Conservation (phyloP, 1,140 invertebrate species). For the Diachasma alloeum region DNA sequence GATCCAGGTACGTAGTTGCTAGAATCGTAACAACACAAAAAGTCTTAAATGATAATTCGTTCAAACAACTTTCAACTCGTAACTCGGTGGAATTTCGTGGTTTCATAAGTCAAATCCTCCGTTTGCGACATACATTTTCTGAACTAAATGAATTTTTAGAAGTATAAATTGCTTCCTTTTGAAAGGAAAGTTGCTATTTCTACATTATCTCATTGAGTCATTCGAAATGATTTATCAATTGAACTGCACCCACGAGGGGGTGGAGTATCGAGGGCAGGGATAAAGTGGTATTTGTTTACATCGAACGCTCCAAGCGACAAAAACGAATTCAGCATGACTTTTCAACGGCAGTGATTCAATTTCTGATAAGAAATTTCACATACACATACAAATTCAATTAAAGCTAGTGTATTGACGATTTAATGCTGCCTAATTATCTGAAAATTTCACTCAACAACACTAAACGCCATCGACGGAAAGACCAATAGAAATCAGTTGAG, state of each 20-base stretch:
- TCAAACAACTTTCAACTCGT: not conserved
- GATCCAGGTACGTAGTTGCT: slow-evolving; percentile 60
- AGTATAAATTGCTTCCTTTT: too few species aligned
- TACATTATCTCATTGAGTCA: too few species aligned
- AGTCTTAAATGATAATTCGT: not conserved
- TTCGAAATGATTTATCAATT: too few species aligned
- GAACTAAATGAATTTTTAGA: too few species aligned
- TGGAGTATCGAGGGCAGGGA: not conserved
- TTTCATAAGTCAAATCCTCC: not conserved
- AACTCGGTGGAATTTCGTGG: not conserved
- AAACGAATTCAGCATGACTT: not conserved
- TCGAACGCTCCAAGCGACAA: not conserved
- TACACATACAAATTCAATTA: not conserved
- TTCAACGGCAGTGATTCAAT: not conserved
- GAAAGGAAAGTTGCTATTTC: too few species aligned
- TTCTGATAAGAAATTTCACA: not conserved
- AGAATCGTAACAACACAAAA: not conserved
- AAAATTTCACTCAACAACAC: not conserved
- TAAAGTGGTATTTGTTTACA: not conserved
- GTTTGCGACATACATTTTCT: too few species aligned
- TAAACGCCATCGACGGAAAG: not conserved
- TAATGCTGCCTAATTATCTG: not conserved
- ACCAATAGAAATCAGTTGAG: not conserved
- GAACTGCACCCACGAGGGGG: not conserved
- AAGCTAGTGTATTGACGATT: not conserved